Base-by-base conservation (phyloP, 2,888 invertebrate species). In the Harpalus rubripes region DNA sequence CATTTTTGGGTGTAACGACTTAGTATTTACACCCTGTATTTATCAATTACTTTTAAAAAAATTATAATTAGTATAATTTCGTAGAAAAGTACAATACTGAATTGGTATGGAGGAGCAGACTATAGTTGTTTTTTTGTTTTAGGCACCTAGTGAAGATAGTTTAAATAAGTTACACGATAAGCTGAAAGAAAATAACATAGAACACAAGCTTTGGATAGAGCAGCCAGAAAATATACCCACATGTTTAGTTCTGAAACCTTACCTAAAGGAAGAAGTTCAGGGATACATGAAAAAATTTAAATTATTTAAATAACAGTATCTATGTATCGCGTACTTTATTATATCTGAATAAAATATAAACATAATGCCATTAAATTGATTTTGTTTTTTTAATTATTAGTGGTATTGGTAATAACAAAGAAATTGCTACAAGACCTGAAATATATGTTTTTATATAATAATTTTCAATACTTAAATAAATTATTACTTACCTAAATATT, bases 191-290 rank as follows among this genome's bases (percentile, higher is more conserved):
- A 94, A 95, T 88, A 93, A 94, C 22, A 94, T 99, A 86, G 94
- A 94, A 87, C 96, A 98, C 91, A 98, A 98, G 91, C 89, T 99
- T 74, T 99, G 99, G 99, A 96, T 97, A 85, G 99, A 99, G 91
- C 98, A 98, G 90, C 99, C 99, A 12, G 99, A 99, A 92, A 96
- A 98, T 90, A 96, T 97, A 89, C 95, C 98, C 18, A 99, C 99
- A 0, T 99, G 99, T 91, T 92, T 99, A 87, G 99, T 97, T 8
- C 92, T 96, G 1, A 98, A 98, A 91, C 99, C 99, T 1, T 98
- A 98, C 90, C 94, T 94, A 0, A 98, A 98, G 91, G 95, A 95
- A 79, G 93, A 94, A 85, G 93, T 98, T 0, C 96, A 98, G 89
- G 95, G 95, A 89, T 96, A 94, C 93, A 95, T 98, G 86, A 96